Evolutionary conservation across 2,113 vertebrate species (phyloP), one percentile per base, ranked within the genome.

Genomic region (Proteles cristata): DNA sequence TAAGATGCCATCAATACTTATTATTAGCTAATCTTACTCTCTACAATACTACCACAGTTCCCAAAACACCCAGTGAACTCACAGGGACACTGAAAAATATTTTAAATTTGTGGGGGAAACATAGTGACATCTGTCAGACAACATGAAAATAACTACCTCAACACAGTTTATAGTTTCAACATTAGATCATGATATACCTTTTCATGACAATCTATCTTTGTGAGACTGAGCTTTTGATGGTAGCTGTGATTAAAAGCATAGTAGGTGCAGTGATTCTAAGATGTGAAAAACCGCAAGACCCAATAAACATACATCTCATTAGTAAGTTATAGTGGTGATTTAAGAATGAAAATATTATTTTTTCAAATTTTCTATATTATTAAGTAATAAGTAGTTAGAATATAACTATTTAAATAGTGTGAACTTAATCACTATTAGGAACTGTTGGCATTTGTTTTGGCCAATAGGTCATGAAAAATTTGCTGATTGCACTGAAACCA

Each of bases 401-500:
- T 16, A 94, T 26, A 58, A 50, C 48, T 74, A 95, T 80, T 93
- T 79, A 85, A 88, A 88, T 7, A 74, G 7, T 74, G 79, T 16
- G 33, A 83, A 31, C 16, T 31, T 68, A 96, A 86, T 9, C 66
- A 77, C 65, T 81, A 3, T 84, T 85, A 66, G 31, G 48, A 76
- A 96, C 7, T 45, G 4, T 73, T 74, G 81, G 6, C 73, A 79
- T 96, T 92, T 80, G 82, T 91, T 94, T 95, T 93, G 91, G 79
- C 21, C 21, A 45, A 66, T 33, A 25, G 15, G 35, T 81, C 77
- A 90, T 53, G 23, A 93, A 93, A 94, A 90, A 50, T 73, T 86
- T 90, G 85, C 3, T 77, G 35, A 88, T 23, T 93, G 17, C 23
- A 17, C 71, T 81, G 23, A 31, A 87, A 79, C 26, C n/a, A 71